These are phyloP conservation scores for Cheumatopsyche charites DNA, from an alignment of 1,140 invertebrate species.

Conservation along the genomic window DNA sequence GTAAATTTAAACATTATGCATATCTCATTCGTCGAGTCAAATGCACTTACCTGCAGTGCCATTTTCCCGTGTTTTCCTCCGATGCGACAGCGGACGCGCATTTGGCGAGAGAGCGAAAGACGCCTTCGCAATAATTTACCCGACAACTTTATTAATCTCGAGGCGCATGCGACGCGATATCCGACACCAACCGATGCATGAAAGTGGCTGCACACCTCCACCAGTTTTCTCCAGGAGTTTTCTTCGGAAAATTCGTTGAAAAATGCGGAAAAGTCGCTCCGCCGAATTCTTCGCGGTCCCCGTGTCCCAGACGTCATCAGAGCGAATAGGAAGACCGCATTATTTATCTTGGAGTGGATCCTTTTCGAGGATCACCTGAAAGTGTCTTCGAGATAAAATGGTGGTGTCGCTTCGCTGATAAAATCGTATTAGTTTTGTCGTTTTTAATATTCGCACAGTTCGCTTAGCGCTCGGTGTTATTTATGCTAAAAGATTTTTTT, in stretches of 20 bases:
- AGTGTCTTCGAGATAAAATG: background rate
- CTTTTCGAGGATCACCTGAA: conserved; percentile 27
- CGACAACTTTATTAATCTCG: conserved; percentile 36
- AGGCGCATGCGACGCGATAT: background rate
- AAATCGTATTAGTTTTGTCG: too few species aligned
- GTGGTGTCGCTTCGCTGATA: too few species aligned
- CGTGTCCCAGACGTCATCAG: conserved; percentile 33
- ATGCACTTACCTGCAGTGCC: too few species aligned
- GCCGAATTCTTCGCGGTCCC: conserved; percentile 3
- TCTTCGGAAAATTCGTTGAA: background rate
- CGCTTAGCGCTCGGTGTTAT: background rate
- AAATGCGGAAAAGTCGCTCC: background rate
- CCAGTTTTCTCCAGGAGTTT: background rate
- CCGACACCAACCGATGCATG: conserved; percentile 28
- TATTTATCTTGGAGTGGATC: conserved; percentile 27
- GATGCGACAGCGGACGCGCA: background rate
- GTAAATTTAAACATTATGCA: too few species aligned
- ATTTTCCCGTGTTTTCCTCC: background rate
- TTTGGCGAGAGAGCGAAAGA: too few species aligned
- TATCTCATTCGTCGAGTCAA: too few species aligned
- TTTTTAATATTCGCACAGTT: too few species aligned
- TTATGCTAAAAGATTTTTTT: conserved; percentile 17
- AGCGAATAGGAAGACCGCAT: conserved; percentile 20
- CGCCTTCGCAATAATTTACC: conserved; percentile 26
- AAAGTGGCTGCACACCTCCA: conserved; percentile 27